Conservation (phyloP, 2,888 invertebrate species). For the Synergus itoensis region DNA sequence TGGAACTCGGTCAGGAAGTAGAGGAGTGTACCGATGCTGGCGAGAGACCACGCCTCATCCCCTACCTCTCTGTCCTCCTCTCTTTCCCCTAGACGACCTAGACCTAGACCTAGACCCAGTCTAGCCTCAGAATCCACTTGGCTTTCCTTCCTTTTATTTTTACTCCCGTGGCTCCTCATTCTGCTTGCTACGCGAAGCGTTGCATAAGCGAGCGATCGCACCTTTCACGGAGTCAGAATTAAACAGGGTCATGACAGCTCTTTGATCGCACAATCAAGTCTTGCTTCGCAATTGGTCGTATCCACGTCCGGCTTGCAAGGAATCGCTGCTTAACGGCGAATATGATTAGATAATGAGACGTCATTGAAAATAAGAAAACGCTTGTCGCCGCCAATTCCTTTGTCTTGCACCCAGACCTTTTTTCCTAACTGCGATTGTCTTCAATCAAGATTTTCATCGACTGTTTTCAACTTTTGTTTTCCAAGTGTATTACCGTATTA, state of each 20-base stretch:
- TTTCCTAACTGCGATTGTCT: background rate
- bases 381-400: background rate
- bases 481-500: too few relatives aligned
- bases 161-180: constrained; percentile 57
- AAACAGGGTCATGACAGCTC: constrained; percentile 23
- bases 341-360: background rate
- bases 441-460: background rate
- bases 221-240: constrained; percentile 48
- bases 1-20: constrained; percentile 65
- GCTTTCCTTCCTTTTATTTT: constrained; percentile 65
- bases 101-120: constrained; percentile 72
- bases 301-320: background rate
- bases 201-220: constrained; percentile 58
- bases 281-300: background rate
- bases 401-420: background rate
- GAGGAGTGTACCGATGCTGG: constrained; percentile 42
- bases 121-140: constrained; percentile 64
- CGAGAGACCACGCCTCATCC: constrained; percentile 53
- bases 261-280: constrained; percentile 7
- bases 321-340: constrained; percentile 1
- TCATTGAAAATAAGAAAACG: constrained; percentile 1
- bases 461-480: too few relatives aligned
- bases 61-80: constrained; percentile 37
- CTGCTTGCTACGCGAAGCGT: constrained; percentile 46
- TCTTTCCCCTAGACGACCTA: constrained; percentile 67